Percentiles rank a stretch among this genome's conserved stretches.
Conservation (phyloP, 1,140 invertebrate species). For the Anoplophora glabripennis region DNA sequence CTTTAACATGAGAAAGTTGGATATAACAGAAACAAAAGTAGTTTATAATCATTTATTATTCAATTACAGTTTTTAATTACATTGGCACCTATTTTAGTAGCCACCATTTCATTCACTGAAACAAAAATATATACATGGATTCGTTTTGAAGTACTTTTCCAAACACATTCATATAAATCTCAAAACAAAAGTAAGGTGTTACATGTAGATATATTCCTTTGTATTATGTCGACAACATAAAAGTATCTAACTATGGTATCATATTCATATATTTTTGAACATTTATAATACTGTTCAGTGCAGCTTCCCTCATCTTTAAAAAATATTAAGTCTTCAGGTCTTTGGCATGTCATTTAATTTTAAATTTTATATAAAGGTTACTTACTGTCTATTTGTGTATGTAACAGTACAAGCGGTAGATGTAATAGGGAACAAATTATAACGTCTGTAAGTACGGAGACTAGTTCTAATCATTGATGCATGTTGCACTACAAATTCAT, state of each 20-base stretch:
- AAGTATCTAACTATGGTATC: neutral
- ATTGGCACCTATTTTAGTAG: conserved; percentile 13
- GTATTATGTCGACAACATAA: neutral
- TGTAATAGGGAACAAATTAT: neutral
- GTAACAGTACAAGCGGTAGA: neutral
- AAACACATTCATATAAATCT: neutral
- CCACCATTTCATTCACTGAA: conserved; percentile 13
- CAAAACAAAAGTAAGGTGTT: neutral
- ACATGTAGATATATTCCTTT: neutral
- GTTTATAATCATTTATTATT: too few species aligned
- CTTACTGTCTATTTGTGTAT: neutral
- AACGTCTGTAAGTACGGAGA: neutral
- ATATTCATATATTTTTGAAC: neutral
- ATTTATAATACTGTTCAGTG: neutral
- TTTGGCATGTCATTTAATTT: conserved; percentile 7
- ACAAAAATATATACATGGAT: conserved; percentile 12
- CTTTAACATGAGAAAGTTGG: too few species aligned
- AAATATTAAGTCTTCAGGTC: conserved; percentile 14
- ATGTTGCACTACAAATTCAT: conserved; percentile 9
- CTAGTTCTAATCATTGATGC: neutral
- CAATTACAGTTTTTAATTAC: conserved; percentile 12
- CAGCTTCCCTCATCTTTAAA: neutral
- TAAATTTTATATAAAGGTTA: neutral
- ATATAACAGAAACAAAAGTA: too few species aligned
- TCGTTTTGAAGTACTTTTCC: neutral